These are phyloP conservation scores for Coremacera marginata DNA, from an alignment of 2,888 invertebrate species.

Conservation along the genomic window DNA sequence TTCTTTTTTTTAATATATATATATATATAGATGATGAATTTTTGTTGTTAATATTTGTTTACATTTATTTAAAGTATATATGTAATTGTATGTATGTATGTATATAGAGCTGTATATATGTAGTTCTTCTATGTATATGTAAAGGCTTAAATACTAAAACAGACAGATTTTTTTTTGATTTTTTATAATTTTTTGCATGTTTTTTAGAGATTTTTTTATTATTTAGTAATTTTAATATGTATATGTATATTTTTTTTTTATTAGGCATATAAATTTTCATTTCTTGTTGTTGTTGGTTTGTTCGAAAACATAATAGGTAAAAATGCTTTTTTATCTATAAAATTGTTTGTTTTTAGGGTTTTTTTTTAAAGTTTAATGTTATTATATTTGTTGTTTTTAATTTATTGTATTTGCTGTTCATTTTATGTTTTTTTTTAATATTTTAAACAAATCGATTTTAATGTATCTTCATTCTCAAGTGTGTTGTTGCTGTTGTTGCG, in stretches of 20 bases:
- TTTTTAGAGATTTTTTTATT: conserved; percentile 46
- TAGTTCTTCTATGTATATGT: conserved; percentile 22
- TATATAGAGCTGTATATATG: conserved; percentile 32
- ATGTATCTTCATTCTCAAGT: conserved; percentile 50
- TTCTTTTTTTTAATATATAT: conserved; percentile 21
- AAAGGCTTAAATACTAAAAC: conserved; percentile 64
- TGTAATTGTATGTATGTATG: conserved; percentile 22
- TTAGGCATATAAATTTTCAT: background rate
- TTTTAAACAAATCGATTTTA: conserved; percentile 33
- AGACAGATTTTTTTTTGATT: conserved; percentile 56
- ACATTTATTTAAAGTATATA: conserved; percentile 6
- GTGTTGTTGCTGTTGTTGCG: conserved; percentile 42
- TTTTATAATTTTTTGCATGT: conserved; percentile 40
- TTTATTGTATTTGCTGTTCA: conserved; percentile 42
- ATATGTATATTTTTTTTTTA: conserved; percentile 28
- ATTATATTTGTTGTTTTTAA: background rate
- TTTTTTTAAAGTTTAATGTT: conserved; percentile 40
- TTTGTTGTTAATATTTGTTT: conserved; percentile 15
- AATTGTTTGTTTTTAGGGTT: conserved; percentile 27
- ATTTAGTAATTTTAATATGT: conserved; percentile 45
- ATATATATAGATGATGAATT: conserved; percentile 22
- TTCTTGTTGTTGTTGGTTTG: conserved; percentile 34
- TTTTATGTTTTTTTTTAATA: conserved; percentile 45
- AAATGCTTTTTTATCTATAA: conserved; percentile 53
- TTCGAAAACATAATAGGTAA: conserved; percentile 52